Percentiles rank a stretch among this genome's conserved stretches.
Evolutionary conservation across 2,113 vertebrate species (phyloP).

Genomic region (Oreotrochilus melanogaster): DNA sequence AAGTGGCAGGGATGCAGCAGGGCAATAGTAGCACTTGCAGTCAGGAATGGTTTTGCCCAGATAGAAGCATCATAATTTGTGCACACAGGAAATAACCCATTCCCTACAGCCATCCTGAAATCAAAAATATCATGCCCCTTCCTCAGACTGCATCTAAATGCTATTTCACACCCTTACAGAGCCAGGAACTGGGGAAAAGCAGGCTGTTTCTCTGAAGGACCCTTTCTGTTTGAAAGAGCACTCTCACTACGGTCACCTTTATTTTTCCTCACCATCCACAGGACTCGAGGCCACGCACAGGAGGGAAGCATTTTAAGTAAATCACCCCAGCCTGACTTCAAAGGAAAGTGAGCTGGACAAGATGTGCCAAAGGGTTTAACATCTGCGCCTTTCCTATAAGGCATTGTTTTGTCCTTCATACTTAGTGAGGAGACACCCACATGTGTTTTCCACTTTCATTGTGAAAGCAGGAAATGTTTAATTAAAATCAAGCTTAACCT

Average conservation of each 20-base stretch:
- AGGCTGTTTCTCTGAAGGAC: background rate
- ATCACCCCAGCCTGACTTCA: background rate
- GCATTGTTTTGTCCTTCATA: constrained; percentile 51
- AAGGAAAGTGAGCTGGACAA: constrained; percentile 53
- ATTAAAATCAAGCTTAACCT: constrained; percentile 54
- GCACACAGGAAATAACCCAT: background rate
- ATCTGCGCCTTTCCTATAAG: constrained; percentile 2
- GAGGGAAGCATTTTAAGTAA: constrained; percentile 7
- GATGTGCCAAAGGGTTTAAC: constrained; percentile 44
- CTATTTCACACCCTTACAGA: background rate
- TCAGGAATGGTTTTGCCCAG: background rate
- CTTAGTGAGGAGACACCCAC: constrained; percentile 52
- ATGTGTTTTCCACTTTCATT: constrained; percentile 55
- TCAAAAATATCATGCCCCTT: background rate
- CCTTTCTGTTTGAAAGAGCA: background rate
- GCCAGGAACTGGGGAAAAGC: background rate
- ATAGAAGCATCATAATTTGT: background rate
- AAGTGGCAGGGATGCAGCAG: background rate
- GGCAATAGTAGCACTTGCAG: background rate
- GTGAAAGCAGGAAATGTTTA: constrained; percentile 67
- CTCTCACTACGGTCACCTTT: background rate
- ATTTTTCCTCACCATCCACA: background rate
- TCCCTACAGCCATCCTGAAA: background rate
- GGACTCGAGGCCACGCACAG: background rate
- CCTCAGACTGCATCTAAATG: background rate